Evolutionary conservation across 1,140 invertebrate species (phyloP).

Genomic region (Pogonus chalceus): DNA sequence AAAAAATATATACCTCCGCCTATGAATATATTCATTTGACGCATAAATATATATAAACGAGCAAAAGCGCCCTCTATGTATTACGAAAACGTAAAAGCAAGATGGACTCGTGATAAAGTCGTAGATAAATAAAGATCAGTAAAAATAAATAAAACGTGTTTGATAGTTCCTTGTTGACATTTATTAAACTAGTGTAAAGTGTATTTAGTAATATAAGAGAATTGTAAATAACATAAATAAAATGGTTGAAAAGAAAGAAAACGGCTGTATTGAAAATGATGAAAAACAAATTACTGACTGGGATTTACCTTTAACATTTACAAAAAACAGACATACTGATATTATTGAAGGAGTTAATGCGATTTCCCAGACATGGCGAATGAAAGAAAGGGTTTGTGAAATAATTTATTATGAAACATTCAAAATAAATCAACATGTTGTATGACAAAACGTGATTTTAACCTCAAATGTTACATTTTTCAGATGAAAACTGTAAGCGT

Average conservation of each 20-base stretch:
- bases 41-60: too few species aligned
- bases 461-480: conserved; percentile 15
- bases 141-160: too few species aligned
- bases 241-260: conserved; percentile 11
- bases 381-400: conserved; percentile 74
- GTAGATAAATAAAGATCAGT: too few species aligned
- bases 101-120: too few species aligned
- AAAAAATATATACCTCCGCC: too few species aligned
- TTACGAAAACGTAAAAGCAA: too few species aligned
- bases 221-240: too few species aligned
- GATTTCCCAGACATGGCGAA: conserved; percentile 73
- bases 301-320: conserved; percentile 55
- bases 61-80: too few species aligned
- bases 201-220: too few species aligned
- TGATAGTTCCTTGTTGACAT: too few species aligned
- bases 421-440: background rate
- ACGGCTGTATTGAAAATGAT: background rate
- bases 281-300: conserved; percentile 37
- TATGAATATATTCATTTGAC: too few species aligned
- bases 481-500: conserved; percentile 99
- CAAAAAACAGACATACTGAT: conserved; percentile 61
- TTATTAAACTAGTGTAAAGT: too few species aligned
- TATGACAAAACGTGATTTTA: conserved; percentile 2
- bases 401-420: conserved; percentile 1
- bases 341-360: conserved; percentile 63